Conservation (phyloP, 2,888 invertebrate species). For the Helleia helle region DNA sequence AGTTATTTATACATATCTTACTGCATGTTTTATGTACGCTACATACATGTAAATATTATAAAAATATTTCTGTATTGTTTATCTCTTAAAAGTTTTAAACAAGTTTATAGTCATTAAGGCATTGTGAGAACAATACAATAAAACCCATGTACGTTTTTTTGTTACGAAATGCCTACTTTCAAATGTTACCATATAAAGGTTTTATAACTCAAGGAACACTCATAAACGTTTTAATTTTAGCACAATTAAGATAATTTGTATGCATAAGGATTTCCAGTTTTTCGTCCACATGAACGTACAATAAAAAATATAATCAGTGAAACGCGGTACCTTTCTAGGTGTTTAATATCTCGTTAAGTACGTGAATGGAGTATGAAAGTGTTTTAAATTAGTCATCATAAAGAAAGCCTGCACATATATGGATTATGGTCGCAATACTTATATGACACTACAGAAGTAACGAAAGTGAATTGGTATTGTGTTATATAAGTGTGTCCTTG, state of each 20-base stretch:
- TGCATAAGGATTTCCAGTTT: too few relatives aligned
- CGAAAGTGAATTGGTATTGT: constrained; percentile 11
- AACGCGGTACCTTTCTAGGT: constrained; percentile 25
- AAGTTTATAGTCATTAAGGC: background rate
- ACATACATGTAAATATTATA: too few relatives aligned
- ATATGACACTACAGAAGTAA: background rate
- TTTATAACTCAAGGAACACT: background rate
- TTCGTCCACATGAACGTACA: too few relatives aligned
- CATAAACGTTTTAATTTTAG: too few relatives aligned
- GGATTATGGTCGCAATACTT: constrained; percentile 12
- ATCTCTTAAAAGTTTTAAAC: background rate
- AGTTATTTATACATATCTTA: too few relatives aligned
- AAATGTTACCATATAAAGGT: background rate
- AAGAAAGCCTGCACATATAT: constrained; percentile 11
- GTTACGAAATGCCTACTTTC: background rate
- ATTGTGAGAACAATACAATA: background rate
- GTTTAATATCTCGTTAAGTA: constrained; percentile 22
- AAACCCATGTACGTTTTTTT: background rate
- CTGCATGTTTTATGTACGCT: too few relatives aligned
- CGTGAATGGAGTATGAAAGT: constrained; percentile 21
- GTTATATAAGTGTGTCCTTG: background rate
- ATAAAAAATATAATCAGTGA: constrained; percentile 10
- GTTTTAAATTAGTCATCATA: constrained; percentile 17
- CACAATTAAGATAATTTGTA: too few relatives aligned
- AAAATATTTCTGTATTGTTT: background rate